phyloP scores from a whole-genome alignment of 2,113 vertebrate genomes.

The Cavia aperea region DNA sequence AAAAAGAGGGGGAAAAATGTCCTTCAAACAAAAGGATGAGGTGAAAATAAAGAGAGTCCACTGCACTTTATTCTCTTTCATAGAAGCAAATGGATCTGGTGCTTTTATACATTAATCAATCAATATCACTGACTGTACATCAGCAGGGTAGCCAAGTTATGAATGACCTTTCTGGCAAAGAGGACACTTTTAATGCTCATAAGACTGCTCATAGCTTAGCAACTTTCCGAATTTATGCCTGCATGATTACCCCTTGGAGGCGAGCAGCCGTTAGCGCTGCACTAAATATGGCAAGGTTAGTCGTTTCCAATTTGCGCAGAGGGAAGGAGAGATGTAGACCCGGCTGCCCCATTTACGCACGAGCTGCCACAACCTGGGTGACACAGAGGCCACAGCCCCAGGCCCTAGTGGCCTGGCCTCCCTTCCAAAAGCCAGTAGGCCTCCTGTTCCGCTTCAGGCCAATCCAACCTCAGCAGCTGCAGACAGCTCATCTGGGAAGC shows the following conservation, averaged over 20 bases:
- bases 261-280: slow-evolving; percentile 80
- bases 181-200: slow-evolving; percentile 96
- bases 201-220: slow-evolving; percentile 93
- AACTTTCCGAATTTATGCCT: slow-evolving; percentile 89
- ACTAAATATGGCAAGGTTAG: slow-evolving; percentile 84
- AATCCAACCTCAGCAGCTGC: neutral
- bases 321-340: slow-evolving; percentile 66
- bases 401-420: neutral
- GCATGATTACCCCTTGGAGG: slow-evolving; percentile 90
- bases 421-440: neutral
- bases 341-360: neutral
- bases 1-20: slow-evolving; percentile 78
- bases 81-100: slow-evolving; percentile 99
- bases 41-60: slow-evolving; percentile 91
- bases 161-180: slow-evolving; percentile 99
- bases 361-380: neutral
- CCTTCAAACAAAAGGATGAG: slow-evolving; percentile 96
- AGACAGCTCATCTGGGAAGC: neutral
- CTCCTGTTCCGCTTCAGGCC: slow-evolving; percentile 1
- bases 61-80: slow-evolving; percentile 93
- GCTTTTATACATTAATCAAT: slow-evolving; percentile 99
- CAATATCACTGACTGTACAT: slow-evolving; percentile 99
- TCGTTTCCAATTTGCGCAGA: slow-evolving; percentile 80
- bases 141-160: slow-evolving; percentile 97
- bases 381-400: neutral